phyloP scores from a whole-genome alignment of 2,888 invertebrate genomes.

The Parascotia fuliginaria region DNA sequence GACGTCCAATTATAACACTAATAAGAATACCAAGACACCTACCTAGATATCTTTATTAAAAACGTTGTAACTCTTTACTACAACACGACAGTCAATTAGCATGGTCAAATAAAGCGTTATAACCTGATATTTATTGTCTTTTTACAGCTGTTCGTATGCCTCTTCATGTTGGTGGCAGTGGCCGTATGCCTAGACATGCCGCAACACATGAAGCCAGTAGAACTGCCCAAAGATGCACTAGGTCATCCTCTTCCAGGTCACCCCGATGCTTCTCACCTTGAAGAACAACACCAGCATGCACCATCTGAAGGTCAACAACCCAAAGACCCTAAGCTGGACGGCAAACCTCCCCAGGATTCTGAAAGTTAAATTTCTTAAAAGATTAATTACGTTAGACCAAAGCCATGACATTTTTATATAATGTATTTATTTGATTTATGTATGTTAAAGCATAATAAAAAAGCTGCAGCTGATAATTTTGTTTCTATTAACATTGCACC shows the following conservation, averaged over 20 bases:
- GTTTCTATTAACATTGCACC: too few species aligned
- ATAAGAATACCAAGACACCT: too few species aligned
- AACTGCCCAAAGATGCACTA: conserved; percentile 45
- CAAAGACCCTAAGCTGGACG: conserved; percentile 34
- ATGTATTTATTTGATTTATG: background rate
- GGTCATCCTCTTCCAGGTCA: background rate
- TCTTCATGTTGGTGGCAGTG: conserved; percentile 63
- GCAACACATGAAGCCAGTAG: conserved; percentile 48
- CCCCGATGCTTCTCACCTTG: conserved; percentile 20
- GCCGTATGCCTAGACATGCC: conserved; percentile 53
- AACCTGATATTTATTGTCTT: background rate
- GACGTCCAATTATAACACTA: too few species aligned
- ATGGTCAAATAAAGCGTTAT: too few species aligned
- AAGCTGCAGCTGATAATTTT: conserved; percentile 53
- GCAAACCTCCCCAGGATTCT: conserved; percentile 46
- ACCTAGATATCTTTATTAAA: too few species aligned
- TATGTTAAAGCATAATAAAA: conserved; percentile 55
- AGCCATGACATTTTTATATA: conserved; percentile 3
- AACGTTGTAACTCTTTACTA: too few species aligned
- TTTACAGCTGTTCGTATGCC: conserved; percentile 59
- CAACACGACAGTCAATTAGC: too few species aligned
- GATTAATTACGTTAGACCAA: conserved; percentile 17
- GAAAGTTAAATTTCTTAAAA: conserved; percentile 28
- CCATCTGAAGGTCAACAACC: conserved; percentile 19
- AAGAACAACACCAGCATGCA: conserved; percentile 23